phyloP scores from a whole-genome alignment of 2,797 vertebrate genomes.

The Lacerta viridis region DNA sequence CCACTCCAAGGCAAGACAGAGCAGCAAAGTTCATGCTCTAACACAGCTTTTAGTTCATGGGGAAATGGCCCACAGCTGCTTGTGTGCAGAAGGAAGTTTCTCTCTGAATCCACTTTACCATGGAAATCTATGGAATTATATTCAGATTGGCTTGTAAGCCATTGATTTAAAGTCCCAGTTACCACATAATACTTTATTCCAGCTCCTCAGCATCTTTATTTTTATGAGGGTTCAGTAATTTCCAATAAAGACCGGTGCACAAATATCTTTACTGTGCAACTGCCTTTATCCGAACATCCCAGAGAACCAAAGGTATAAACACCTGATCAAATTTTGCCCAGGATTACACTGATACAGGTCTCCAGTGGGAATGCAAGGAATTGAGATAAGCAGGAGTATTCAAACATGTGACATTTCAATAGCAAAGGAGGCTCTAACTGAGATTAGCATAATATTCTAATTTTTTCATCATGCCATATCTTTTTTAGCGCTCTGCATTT shows the following conservation, averaged over 20 bases:
- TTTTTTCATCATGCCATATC: neutral
- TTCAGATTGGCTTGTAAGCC: neutral
- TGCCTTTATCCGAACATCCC: neutral
- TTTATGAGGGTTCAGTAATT: neutral
- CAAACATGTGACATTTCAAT: neutral
- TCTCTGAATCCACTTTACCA: neutral
- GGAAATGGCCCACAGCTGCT: neutral
- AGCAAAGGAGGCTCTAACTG: neutral
- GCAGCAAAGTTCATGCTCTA: no score
- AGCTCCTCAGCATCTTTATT: neutral
- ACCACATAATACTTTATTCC: neutral
- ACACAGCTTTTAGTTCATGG: no score
- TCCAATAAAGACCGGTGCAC: neutral
- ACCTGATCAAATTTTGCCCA: neutral
- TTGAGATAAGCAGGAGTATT: neutral
- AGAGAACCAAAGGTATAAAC: neutral
- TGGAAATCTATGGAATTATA: neutral
- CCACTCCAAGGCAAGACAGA: no score
- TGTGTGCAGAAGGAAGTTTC: neutral
- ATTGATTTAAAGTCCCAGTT: neutral
- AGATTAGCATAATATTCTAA: slow-evolving; percentile 6
- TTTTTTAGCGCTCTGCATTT: slow-evolving; percentile 35
- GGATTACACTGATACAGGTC: neutral
- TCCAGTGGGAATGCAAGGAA: neutral
- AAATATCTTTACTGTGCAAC: neutral